phyloP scores from a whole-genome alignment of 1,140 invertebrate species.

The Saccostrea cuccullata region DNA sequence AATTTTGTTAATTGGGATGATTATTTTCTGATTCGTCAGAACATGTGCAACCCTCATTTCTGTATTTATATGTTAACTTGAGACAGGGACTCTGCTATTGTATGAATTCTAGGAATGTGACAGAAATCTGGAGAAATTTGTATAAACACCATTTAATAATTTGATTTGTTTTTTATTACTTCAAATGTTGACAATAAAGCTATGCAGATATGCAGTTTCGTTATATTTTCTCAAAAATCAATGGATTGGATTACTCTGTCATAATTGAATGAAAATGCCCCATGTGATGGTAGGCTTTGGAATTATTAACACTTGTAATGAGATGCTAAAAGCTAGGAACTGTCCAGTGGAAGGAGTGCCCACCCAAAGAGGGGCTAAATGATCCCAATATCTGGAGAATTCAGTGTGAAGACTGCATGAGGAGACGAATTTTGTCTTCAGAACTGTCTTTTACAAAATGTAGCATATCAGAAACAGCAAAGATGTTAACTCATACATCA shows the following conservation, averaged over 20 bases:
- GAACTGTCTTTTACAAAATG: no score
- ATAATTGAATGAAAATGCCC: neutral
- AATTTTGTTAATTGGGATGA: no score
- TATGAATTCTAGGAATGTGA: neutral
- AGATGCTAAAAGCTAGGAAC: no score
- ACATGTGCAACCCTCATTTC: neutral
- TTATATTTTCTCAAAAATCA: neutral
- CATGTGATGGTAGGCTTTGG: neutral
- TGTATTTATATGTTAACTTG: neutral
- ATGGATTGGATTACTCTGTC: neutral
- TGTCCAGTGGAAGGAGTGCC: no score
- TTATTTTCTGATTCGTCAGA: no score
- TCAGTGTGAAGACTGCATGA: no score
- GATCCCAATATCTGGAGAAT: no score
- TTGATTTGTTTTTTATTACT: slow-evolving; percentile 36
- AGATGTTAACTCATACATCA: no score
- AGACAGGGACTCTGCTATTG: neutral
- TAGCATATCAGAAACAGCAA: no score
- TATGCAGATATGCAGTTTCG: slow-evolving; percentile 17
- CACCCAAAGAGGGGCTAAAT: no score
- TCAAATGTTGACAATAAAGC: slow-evolving; percentile 36
- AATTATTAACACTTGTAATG: no score
- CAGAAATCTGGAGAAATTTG: neutral
- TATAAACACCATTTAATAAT: slow-evolving; percentile 26
- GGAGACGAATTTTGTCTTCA: no score